Base-by-base conservation (phyloP, 2,113 vertebrate genomes). In the Cyprinodon brontotheroides region DNA sequence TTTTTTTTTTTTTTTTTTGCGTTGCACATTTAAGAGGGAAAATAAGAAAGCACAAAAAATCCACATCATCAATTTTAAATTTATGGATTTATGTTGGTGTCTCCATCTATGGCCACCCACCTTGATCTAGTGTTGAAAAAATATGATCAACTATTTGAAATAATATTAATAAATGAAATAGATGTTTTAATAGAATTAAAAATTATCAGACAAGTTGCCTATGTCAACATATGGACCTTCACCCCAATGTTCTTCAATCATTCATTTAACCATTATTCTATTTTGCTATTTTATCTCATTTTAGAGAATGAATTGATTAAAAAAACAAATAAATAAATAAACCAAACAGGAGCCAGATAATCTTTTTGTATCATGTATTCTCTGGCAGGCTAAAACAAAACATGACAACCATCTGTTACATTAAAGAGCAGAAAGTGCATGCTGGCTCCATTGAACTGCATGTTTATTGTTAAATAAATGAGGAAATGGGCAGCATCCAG, bases 111-210 rank as follows among this genome's bases (percentile, higher is more conserved):
- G 59, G 37, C 39, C 8, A 39, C 61, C n/a, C 29, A 37, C 48
- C 22, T 61, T 15, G 22, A 53, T 75, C 82, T 80, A 72, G 57
- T 74, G 74, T 47, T 75, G 43, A 29, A 80, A 77, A 17, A 7
- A 77, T 75, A 61, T 75, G 63, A 75, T 61, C 67, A 65, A 82
- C 62, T 75, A 80, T 68, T 62, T 57, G 74, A 15, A 68, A 72
- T 41, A 61, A 59, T 10, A 57, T 50, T 68, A 38, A 50, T 50
- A 29, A 29, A 29, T 29, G 29, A 29, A 45, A 45, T 45, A 67
- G 29, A 38, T 47, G 36, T 73, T 22, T 14, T 68, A 70, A 68
- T 61, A 75, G 62, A 37, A 70, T 50, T 15, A 60, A 48, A 57
- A 57, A n/a, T 74, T 38, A 17, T 3, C 48, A 72, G 61, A 75